phyloP scores from a whole-genome alignment of 2,888 invertebrate species.

The Balanococcus diminutus region DNA sequence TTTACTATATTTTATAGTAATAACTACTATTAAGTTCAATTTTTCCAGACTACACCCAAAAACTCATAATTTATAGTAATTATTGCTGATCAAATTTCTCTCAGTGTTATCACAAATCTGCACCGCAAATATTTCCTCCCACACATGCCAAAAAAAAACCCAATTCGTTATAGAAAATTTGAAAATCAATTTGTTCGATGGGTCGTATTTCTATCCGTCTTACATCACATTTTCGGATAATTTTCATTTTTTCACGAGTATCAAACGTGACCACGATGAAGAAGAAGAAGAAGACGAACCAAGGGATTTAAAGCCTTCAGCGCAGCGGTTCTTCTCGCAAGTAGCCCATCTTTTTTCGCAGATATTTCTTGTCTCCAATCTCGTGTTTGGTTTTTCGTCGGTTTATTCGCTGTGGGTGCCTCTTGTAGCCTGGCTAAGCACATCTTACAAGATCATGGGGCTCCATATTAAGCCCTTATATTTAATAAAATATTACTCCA shows the following conservation, averaged over 20 bases:
- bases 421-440: background rate
- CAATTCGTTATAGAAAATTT: no score
- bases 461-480: background rate
- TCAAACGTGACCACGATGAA: background rate
- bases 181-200: no score
- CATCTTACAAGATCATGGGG: background rate
- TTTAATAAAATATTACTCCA: conserved; percentile 9
- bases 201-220: no score
- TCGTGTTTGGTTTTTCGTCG: background rate
- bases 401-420: background rate
- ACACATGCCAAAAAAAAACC: no score
- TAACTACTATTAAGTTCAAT: no score
- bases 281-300: background rate
- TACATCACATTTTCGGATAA: background rate
- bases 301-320: background rate
- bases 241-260: background rate
- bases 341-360: background rate
- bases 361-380: background rate
- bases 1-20: no score
- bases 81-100: no score
- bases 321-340: background rate
- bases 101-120: no score
- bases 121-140: no score
- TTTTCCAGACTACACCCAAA: no score
- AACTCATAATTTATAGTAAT: no score